A percentile compares a stretch with the other conserved stretches of the same genome.
Evolutionary conservation across 2,888 invertebrate species (phyloP).

Genomic region (Nomada ferruginata): DNA sequence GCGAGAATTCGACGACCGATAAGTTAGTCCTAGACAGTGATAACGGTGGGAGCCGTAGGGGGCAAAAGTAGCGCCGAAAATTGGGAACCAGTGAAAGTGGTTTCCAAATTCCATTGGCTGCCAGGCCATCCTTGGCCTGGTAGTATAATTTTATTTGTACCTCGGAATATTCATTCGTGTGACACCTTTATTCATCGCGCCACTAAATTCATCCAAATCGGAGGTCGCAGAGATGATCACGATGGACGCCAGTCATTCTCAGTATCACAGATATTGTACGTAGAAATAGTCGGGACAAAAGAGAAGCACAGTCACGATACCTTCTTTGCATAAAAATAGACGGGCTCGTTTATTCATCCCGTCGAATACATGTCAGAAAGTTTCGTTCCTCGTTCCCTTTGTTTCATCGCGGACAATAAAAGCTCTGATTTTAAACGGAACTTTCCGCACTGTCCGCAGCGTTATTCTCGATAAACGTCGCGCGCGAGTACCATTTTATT

Average conservation of each 20-base stretch:
- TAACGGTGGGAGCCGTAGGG: not conserved
- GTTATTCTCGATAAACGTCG: not conserved
- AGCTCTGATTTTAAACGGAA: conserved; percentile 23
- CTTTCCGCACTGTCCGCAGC: conserved; percentile 23
- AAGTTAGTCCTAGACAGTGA: conserved; percentile 33
- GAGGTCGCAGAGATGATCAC: conserved; percentile 77
- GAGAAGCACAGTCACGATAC: conserved; percentile 7
- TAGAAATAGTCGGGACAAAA: conserved; percentile 42
- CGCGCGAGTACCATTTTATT: not conserved
- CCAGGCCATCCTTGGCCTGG: conserved; percentile 39
- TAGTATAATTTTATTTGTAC: conserved; percentile 22
- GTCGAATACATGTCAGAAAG: conserved; percentile 52
- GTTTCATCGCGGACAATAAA: conserved; percentile 44
- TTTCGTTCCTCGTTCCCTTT: conserved; percentile 45
- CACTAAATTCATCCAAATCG: not conserved
- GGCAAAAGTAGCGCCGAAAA: conserved; percentile 3
- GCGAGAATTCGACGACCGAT: conserved; percentile 51
- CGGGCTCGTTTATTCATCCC: conserved; percentile 12
- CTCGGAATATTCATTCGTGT: conserved; percentile 8
- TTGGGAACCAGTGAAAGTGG: conserved; percentile 72
- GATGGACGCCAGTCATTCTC: conserved; percentile 77
- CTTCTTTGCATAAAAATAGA: conserved; percentile 23
- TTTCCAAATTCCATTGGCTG: conserved; percentile 57
- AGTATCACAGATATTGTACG: conserved; percentile 79
- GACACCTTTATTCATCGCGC: not conserved